Conservation (phyloP, 2,113 vertebrate species). For the Megaceryle torquata region DNA sequence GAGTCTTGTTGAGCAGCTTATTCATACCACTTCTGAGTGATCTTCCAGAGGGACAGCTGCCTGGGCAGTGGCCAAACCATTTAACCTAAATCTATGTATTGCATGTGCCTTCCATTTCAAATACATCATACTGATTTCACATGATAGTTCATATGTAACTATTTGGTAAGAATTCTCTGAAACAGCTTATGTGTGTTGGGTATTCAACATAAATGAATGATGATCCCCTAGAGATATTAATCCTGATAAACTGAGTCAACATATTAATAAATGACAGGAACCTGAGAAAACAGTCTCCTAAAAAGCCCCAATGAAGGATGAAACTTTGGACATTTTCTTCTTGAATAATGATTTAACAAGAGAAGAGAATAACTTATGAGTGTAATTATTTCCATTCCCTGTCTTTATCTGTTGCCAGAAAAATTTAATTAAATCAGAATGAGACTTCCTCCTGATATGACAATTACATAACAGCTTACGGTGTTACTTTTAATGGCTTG, state of each 20-base stretch:
- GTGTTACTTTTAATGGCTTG: slow-evolving; percentile 28
- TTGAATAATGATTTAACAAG: slow-evolving; percentile 2
- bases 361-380: not conserved
- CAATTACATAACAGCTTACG: slow-evolving; percentile 26
- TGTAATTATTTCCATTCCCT: slow-evolving; percentile 43
- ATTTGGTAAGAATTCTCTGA: not conserved
- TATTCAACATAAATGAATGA: slow-evolving; percentile 27
- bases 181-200: not conserved
- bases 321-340: not conserved
- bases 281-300: not conserved
- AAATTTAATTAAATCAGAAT: slow-evolving; percentile 44
- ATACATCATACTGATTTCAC: not conserved
- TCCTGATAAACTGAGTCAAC: slow-evolving; percentile 8
- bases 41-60: not conserved
- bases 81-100: not conserved
- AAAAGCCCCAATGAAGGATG: not conserved
- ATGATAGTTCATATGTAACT: not conserved
- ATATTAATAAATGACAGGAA: slow-evolving; percentile 29
- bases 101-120: not conserved
- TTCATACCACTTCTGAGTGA: not conserved
- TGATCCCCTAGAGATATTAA: not conserved
- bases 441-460: slow-evolving; percentile 29
- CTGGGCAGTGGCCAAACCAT: not conserved
- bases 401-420: slow-evolving; percentile 35
- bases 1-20: not conserved